Percentiles rank a stretch among this genome's conserved stretches.
Conservation (phyloP, 2,888 invertebrate genomes). For the Theretra japonica region DNA sequence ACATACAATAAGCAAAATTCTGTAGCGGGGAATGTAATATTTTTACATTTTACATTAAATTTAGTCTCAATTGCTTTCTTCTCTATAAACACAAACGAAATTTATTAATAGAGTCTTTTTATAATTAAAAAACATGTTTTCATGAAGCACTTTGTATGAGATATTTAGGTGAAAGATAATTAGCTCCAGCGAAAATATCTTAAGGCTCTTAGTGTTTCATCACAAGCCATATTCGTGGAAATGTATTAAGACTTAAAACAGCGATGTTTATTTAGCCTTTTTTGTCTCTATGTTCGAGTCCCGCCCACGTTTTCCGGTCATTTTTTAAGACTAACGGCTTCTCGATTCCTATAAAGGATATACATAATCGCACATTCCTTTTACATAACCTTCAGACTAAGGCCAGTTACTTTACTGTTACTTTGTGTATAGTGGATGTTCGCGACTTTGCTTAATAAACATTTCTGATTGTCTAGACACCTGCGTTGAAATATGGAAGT, state of each 20-base stretch:
- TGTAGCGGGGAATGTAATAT: too few species aligned
- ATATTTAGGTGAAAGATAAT: too few species aligned
- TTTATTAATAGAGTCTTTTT: background rate
- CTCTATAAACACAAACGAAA: background rate
- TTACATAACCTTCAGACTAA: conserved; percentile 6
- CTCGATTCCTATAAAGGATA: conserved; percentile 17
- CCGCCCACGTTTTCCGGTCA: conserved; percentile 20
- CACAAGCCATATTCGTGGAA: too few species aligned
- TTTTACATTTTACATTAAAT: too few species aligned
- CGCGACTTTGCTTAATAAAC: background rate
- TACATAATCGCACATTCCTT: background rate
- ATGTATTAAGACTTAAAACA: background rate
- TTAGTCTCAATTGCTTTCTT: too few species aligned
- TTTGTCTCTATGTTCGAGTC: background rate
- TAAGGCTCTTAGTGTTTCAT: too few species aligned
- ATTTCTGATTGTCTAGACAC: background rate
- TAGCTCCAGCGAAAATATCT: too few species aligned
- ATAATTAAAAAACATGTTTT: background rate
- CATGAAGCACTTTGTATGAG: background rate
- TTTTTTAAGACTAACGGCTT: background rate
- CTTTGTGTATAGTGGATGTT: background rate
- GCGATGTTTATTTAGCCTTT: background rate
- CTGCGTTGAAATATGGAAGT: background rate
- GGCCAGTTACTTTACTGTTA: conserved; percentile 20
- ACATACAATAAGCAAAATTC: too few species aligned